Evolutionary conservation across 2,113 vertebrate species (phyloP), one percentile per base, ranked within the genome.

Genomic region (Anolis carolinensis): DNA sequence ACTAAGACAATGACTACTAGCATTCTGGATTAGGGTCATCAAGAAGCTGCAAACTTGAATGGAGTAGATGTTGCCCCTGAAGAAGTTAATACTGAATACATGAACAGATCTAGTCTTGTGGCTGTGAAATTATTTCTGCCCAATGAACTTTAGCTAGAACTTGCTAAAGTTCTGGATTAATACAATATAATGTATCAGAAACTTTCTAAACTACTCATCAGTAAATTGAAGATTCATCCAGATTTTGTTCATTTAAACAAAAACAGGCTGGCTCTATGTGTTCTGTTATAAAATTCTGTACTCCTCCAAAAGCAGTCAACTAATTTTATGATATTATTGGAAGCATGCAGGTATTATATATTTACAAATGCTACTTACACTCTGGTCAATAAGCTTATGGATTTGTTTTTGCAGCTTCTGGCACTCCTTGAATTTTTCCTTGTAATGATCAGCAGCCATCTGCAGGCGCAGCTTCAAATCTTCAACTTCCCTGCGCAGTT

Each of bases 401-500:
- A 99, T 96, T 96, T 99, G 98, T 90, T 98, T 99, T 89, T 99
- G 98, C 88, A 99, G 97, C 88, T 97, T 97, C 92, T 99, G 98
- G 87, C 98, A 99, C 90, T 99, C 99, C 95, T 99, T 99, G 93
- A 98, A 99, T 92, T 99, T 99, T 91, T 99, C 98, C 93, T 98
- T 99, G 94, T 99, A 99, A 96, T 99, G 98, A 89, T 99, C 99
- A 82, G 98, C 98, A 88, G 98, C 98, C 99, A 99, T 99, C 91
- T 99, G 98, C 84, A 99, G 96, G 72, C 99, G 97, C 88, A 99
- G 97, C 94, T 98, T 99, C 92, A 99, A 95, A 95, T 99, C 99
- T 95, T 99, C 99, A 93, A 99, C 97, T 92, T 99, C 99, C 91
- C 97, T 98, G 92, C 98, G 98, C 25, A 99, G 94, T 77, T 99